Conservation (phyloP, 2,888 invertebrate species). For the Tribolium freemani region DNA sequence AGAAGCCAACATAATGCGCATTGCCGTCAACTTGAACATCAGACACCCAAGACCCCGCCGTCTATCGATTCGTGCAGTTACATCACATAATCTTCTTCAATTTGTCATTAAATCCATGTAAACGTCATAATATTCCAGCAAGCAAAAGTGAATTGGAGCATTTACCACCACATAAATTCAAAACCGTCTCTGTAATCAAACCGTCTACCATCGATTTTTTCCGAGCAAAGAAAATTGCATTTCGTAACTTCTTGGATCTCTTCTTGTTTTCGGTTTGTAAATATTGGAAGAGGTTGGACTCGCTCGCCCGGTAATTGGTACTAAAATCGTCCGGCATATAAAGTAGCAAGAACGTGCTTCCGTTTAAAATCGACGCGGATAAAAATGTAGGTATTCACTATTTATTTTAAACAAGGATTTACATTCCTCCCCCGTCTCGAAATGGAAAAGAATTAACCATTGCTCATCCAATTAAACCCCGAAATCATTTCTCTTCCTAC, state of each 20-base stretch:
- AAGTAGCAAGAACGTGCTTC: conserved; percentile 37
- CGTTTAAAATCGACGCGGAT: conserved; percentile 24
- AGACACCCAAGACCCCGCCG: conserved; percentile 40
- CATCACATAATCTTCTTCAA: conserved; percentile 47
- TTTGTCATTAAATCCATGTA: conserved; percentile 48
- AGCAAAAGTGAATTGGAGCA: conserved; percentile 23
- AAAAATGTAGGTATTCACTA: conserved; percentile 6
- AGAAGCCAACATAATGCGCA: conserved; percentile 53
- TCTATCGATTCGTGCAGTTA: conserved; percentile 37
- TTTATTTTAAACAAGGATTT: conserved; percentile 8
- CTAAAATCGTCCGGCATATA: conserved; percentile 44
- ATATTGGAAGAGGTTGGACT: conserved; percentile 38
- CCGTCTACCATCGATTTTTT: conserved; percentile 35
- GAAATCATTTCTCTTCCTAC: conserved; percentile 16
- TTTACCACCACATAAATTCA: conserved; percentile 15
- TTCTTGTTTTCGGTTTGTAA: conserved; percentile 41
- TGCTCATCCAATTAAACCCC: conserved; percentile 12
- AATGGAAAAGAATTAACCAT: neutral
- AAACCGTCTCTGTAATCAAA: conserved; percentile 33
- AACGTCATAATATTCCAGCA: conserved; percentile 44
- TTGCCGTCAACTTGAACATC: conserved; percentile 50
- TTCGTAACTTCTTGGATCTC: conserved; percentile 34
- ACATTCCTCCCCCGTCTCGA: neutral
- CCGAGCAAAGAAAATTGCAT: conserved; percentile 36
- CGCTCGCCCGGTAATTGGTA: conserved; percentile 40